Evolutionary conservation across 2,113 vertebrate species (phyloP), one percentile per base, ranked within the genome.

Genomic region (Rhinolophus ferrumequinum): DNA sequence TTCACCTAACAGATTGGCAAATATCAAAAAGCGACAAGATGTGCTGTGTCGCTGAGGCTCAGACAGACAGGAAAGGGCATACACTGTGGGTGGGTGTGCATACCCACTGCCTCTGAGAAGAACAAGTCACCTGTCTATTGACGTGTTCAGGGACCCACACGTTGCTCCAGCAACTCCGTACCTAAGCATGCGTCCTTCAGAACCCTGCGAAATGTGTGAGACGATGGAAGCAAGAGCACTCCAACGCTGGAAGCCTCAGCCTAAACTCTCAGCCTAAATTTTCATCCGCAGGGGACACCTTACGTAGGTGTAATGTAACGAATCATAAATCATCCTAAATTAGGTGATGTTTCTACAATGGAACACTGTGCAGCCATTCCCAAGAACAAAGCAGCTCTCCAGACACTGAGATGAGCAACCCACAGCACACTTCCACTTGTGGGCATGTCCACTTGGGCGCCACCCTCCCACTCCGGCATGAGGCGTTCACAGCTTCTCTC

Each of bases 151-250:
- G 8, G 4, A 30, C 2, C 0, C 13, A 1, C 0, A 0, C 84
- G 35, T 14, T 3, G 35, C 35, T 14, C 50, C 41, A 28, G 33
- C 60, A 19, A 4, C 22, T 44, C 16, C 11, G 5, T 4, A 0
- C 3, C 52, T 22, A 2, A 24, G 28, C 6, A 0, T 1, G 5
- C 5, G 24, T 15, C 35, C 76, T 83, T 22, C 52, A 1, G 8
- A 8, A 35, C 11, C 19, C 33, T 4, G 19, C 4, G 3, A 8
- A 16, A 26, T 2, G 30, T 56, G 56, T 0, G 6, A 22, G 14
- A 24, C 2, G n/a, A 66, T 0, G 4, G 1, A 0, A 0, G 28
- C 15, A 0, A 0, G 1, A 15, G 54, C 62, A 6, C n/a, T 28
- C 62, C n/a, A 12, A 75, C 18, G 0, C 2, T 3, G 3, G 41